phyloP scores from a whole-genome alignment of 2,797 vertebrate species.

The Kryptopterus vitreolus region DNA sequence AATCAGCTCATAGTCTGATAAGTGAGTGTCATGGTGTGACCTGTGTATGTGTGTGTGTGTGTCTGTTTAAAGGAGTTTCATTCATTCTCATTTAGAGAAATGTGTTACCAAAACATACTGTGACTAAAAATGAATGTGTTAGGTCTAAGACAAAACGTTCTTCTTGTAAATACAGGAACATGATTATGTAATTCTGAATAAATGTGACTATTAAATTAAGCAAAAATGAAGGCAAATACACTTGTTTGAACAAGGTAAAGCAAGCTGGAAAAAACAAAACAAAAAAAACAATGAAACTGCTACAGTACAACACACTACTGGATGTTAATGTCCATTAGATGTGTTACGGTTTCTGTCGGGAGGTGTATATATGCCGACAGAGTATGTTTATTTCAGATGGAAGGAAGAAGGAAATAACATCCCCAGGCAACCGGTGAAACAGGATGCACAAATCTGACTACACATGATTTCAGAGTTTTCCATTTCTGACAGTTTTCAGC shows the following conservation, averaged over 20 bases:
- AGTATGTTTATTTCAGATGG: neutral
- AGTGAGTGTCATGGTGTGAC: neutral
- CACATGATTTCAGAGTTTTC: neutral
- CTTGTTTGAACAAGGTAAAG: neutral
- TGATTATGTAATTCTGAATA: slow-evolving; percentile 4
- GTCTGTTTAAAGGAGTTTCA: neutral
- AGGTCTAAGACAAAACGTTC: neutral
- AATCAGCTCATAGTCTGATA: neutral
- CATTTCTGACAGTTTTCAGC: neutral
- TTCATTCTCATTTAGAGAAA: neutral
- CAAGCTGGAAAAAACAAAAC: neutral
- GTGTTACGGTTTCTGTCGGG: neutral
- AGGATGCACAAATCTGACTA: neutral
- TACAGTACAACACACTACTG: neutral
- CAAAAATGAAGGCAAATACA: neutral
- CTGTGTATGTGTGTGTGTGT: slow-evolving; percentile 4
- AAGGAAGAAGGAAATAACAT: neutral
- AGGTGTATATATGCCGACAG: neutral
- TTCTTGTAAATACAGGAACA: slow-evolving; percentile 2
- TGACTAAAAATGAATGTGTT: neutral
- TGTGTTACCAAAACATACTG: neutral
- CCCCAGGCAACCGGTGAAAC: neutral
- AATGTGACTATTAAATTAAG: slow-evolving; percentile 17
- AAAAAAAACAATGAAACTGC: neutral
- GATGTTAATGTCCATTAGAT: neutral